Conservation (phyloP, 2,888 invertebrate genomes). For the Trilocha varians region DNA sequence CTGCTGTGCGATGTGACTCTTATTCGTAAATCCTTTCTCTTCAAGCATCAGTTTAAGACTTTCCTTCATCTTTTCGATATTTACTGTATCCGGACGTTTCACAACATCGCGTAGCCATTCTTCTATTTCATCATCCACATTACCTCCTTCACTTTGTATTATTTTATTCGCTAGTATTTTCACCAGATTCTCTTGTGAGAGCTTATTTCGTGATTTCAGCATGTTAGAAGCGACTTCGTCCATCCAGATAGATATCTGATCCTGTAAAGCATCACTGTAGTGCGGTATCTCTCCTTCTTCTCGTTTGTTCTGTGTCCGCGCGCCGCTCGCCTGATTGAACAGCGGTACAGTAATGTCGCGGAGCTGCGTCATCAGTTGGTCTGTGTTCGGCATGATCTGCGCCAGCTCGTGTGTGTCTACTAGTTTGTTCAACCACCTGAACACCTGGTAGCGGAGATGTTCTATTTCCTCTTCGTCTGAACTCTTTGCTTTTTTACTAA, state of each 20-base stretch:
- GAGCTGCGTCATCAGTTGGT: constrained; percentile 20
- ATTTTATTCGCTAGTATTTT: constrained; percentile 15
- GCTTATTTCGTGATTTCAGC: constrained; percentile 4
- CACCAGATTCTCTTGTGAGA: constrained; percentile 7
- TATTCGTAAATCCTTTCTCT: constrained; percentile 11
- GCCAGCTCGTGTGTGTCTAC: constrained; percentile 18
- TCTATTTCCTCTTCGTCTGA: constrained; percentile 29
- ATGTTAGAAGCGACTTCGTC: constrained; percentile 12
- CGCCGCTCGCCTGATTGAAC: constrained; percentile 7
- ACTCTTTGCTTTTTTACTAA: constrained; percentile 22
- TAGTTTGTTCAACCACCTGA: constrained; percentile 25
- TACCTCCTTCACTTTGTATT: constrained; percentile 6
- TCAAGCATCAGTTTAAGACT: constrained; percentile 11
- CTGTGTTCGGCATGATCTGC: constrained; percentile 15
- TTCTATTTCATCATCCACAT: constrained; percentile 11
- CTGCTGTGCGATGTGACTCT: constrained; percentile 9
- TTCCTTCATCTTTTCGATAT: constrained; percentile 10
- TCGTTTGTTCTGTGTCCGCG: constrained; percentile 4
- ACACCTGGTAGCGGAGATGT: constrained; percentile 38
- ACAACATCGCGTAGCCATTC: constrained; percentile 7
- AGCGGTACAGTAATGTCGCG: constrained; percentile 15
- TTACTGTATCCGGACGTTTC: constrained; percentile 5
- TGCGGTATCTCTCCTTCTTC: constrained; percentile 5
- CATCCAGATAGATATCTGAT: constrained; percentile 18
- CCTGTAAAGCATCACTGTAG: constrained; percentile 9